Base-by-base conservation (phyloP, 53 echinoderm and acorn worm species). In the Luidia sarsii region DNA sequence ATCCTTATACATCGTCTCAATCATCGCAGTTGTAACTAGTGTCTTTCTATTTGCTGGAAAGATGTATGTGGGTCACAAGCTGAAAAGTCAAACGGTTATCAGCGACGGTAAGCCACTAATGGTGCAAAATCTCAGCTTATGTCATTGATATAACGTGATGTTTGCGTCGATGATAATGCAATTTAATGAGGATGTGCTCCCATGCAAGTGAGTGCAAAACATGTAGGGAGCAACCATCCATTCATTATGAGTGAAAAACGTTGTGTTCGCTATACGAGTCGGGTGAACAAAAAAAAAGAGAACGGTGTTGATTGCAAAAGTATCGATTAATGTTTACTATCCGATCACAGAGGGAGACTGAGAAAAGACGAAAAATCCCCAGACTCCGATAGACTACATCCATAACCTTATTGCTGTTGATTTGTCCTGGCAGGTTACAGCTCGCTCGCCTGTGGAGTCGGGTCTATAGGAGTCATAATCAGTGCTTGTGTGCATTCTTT, bases 401-500 rank as follows among this genome's bases (percentile, higher is more conserved):
- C 46, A 18, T 18, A 36, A 23, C 38, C 11, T 22, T 18, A 34
- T 37, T 51, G 16, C 2, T 15, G 1, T 35, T 21, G 33, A 23
- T 37, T 21, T 68, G 43, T 4, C 29, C 70, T 83, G 38, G 16
- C 37, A 87, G 87, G 87, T 57, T 87, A 87, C 62, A 87, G 87
- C 54, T 87, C 87, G 13, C 37, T 87, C 3, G 87, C 87, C 3
- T 87, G 87, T 80, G 87, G 87, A 19, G 31, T 87, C 2, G 80
- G 80, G 16, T 54, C 87, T 27, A 25, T 80, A 35, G 80, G 69
- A 59, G 80, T 87, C 15, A 69, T 87, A 68, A 28, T 87, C 8
- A 87, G 87, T 38, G 80, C 87, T 23, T 32, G 27, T 38, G 79
- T 72, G 9, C 68, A 50, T 35, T 50, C 80, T 3, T 39, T 31